phyloP scores from a whole-genome alignment of 2,113 vertebrate species.

The Neotragus moschatus region DNA sequence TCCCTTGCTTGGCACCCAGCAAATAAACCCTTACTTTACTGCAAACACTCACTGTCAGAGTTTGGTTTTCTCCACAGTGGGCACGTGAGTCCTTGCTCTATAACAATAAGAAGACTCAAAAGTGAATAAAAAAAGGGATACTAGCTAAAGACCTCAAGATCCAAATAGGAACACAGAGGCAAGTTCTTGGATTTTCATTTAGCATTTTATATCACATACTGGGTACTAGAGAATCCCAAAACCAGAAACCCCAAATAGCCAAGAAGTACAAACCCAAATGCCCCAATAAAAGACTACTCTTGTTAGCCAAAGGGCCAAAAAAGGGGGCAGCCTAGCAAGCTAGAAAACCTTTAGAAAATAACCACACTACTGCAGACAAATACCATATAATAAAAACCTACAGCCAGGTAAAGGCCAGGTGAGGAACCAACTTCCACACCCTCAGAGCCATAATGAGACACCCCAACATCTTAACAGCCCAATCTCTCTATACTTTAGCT shows the following conservation, averaged over 20 bases:
- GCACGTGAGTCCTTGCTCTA: neutral
- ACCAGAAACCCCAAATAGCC: neutral
- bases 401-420: neutral
- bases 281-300: neutral
- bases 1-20: neutral
- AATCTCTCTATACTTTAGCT: neutral
- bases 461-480: neutral
- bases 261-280: neutral
- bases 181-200: neutral
- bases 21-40: neutral
- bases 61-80: neutral
- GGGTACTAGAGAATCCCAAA: neutral
- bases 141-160: neutral
- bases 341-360: neutral
- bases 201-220: neutral
- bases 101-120: neutral
- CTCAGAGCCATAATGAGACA: neutral
- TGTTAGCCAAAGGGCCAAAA: neutral
- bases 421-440: neutral
- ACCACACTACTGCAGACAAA: neutral
- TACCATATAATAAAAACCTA: neutral
- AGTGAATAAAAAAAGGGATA: neutral
- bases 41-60: neutral
- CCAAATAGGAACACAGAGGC: neutral
- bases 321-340: neutral